A percentile compares a stretch with the other conserved stretches of the same genome.
Evolutionary conservation across 2,113 vertebrate species (phyloP).

Genomic region (Nanorana parkeri): DNA sequence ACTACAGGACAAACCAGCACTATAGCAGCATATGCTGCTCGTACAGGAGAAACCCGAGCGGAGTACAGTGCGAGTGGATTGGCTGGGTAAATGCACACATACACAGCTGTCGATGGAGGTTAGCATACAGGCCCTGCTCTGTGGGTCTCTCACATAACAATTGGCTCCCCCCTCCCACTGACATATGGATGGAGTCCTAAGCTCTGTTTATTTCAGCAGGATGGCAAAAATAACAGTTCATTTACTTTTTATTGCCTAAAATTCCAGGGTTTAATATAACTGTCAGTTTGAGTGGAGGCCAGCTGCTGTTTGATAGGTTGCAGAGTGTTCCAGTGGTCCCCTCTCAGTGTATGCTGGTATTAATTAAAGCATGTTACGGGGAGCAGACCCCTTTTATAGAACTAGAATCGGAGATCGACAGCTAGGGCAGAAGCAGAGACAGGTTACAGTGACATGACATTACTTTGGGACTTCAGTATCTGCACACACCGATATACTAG

Average conservation of each 20-base stretch:
- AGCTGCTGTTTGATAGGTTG: slow-evolving; percentile 76
- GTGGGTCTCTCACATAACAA: slow-evolving; percentile 68
- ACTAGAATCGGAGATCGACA: slow-evolving; percentile 36
- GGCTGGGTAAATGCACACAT: slow-evolving; percentile 10
- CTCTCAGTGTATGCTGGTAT: slow-evolving; percentile 52
- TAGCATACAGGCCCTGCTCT: slow-evolving; percentile 48
- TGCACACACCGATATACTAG: too few species aligned
- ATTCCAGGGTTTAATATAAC: slow-evolving; percentile 82
- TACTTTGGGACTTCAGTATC: background rate
- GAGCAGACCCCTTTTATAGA: slow-evolving; percentile 53
- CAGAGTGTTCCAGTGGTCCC: slow-evolving; percentile 60
- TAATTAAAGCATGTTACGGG: slow-evolving; percentile 56
- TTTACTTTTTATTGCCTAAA: slow-evolving; percentile 80
- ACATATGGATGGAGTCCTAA: slow-evolving; percentile 65
- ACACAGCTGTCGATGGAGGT: slow-evolving; percentile 26
- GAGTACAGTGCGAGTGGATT: background rate
- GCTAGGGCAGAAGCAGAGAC: slow-evolving; percentile 9
- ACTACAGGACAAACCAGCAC: background rate
- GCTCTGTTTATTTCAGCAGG: slow-evolving; percentile 78
- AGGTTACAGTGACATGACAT: slow-evolving; percentile 16
- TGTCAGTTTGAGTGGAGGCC: slow-evolving; percentile 77
- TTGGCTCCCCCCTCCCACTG: slow-evolving; percentile 73
- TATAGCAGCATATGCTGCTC: background rate
- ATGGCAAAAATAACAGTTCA: slow-evolving; percentile 79
- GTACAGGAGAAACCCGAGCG: background rate